These are phyloP conservation scores for Okapia johnstoni DNA, from an alignment of 2,113 vertebrate species.

Conservation along the genomic window DNA sequence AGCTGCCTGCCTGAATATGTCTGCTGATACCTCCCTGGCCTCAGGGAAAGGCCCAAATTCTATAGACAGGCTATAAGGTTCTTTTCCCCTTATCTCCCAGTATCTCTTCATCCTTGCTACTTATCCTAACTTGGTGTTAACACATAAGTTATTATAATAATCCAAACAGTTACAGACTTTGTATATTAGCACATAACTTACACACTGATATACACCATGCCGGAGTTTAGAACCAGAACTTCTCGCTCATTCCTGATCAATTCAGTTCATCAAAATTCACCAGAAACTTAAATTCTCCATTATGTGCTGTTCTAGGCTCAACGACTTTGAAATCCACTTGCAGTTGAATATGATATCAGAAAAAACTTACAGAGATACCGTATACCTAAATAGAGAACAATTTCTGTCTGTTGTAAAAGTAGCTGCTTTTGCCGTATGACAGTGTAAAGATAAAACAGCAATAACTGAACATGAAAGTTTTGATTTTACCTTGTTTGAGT, in stretches of 20 bases:
- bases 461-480: conserved; percentile 85
- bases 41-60: background rate
- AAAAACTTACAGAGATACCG: background rate
- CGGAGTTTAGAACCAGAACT: background rate
- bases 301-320: background rate
- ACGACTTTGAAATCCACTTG: background rate
- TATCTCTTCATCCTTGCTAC: background rate
- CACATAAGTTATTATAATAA: background rate
- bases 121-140: background rate
- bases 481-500: conserved; percentile 83
- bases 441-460: conserved; percentile 79
- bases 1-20: background rate
- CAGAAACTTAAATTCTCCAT: background rate
- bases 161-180: background rate
- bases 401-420: background rate
- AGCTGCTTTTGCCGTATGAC: background rate
- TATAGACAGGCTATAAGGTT: background rate
- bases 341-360: background rate
- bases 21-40: background rate
- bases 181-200: background rate
- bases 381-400: background rate
- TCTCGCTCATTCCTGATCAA: background rate
- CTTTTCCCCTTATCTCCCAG: background rate
- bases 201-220: background rate
- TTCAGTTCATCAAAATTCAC: background rate